Conservation (phyloP, 2,888 invertebrate species). For the Pristionchus entomophagus region DNA sequence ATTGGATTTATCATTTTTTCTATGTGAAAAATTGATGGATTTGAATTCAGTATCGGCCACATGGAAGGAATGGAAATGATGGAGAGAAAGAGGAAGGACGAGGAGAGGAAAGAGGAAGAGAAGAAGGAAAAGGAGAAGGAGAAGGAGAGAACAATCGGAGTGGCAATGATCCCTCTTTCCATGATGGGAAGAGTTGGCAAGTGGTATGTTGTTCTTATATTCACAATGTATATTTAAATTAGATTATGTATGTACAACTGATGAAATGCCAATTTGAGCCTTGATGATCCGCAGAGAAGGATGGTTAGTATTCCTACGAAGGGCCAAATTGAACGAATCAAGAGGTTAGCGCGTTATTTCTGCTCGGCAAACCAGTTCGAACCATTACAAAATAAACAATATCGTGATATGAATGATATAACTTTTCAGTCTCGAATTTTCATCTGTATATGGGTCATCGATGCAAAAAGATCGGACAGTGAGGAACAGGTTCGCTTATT, state of each 20-base stretch:
- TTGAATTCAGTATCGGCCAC: conserved; percentile 26
- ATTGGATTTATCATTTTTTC: no score
- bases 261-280: no score
- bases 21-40: no score
- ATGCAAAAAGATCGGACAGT: not conserved
- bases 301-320: not conserved
- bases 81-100: not conserved
- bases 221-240: no score
- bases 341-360: not conserved
- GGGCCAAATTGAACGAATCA: not conserved
- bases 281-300: no score
- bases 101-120: not conserved
- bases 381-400: no score
- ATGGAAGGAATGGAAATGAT: conserved; percentile 1
- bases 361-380: no score
- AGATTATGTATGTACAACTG: not conserved
- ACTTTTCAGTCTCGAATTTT: not conserved
- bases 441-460: not conserved
- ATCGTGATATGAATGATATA: not conserved
- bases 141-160: not conserved
- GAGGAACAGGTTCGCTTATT: not conserved
- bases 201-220: no score
- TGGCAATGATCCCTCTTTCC: not conserved
- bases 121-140: not conserved
- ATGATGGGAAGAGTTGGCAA: not conserved